Evolutionary conservation across 2,797 vertebrate species (phyloP).

Genomic region (Pelobates cultripes): DNA sequence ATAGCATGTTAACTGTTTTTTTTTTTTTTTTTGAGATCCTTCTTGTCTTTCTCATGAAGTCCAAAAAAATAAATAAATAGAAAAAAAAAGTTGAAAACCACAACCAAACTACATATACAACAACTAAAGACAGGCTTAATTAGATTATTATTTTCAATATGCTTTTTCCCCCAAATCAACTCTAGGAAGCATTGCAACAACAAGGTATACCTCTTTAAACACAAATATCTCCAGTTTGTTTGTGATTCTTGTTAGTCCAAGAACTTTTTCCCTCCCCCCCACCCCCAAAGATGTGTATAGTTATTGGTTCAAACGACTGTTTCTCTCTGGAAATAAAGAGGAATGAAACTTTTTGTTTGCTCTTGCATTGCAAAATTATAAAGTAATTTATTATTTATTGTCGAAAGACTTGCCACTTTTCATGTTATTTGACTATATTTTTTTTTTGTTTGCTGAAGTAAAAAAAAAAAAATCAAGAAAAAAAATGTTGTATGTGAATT

Average conservation of each 20-base stretch:
- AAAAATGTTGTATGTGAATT: conserved; percentile 77
- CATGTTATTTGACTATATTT: conserved; percentile 79
- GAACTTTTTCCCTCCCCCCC: conserved; percentile 68
- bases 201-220: conserved; percentile 98
- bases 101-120: neutral
- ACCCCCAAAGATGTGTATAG: conserved; percentile 95
- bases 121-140: conserved; percentile 60
- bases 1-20: conserved; percentile 71
- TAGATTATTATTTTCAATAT: conserved; percentile 76
- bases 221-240: conserved; percentile 90
- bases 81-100: neutral
- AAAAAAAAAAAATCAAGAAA: conserved; percentile 68
- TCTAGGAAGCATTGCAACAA: conserved; percentile 94
- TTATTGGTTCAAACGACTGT: conserved; percentile 84
- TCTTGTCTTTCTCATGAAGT: conserved; percentile 29
- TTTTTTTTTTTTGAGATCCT: conserved; percentile 47
- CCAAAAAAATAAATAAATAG: conserved; percentile 25
- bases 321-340: conserved; percentile 76
- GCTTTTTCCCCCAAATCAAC: conserved; percentile 80
- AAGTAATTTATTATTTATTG: conserved; percentile 99
- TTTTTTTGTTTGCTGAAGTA: conserved; percentile 92
- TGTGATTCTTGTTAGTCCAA: conserved; percentile 89
- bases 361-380: conserved; percentile 90
- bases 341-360: conserved; percentile 80
- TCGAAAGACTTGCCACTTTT: conserved; percentile 95